phyloP scores from a whole-genome alignment of 2,113 vertebrate genomes.

The Chlorodrepanis virens region DNA sequence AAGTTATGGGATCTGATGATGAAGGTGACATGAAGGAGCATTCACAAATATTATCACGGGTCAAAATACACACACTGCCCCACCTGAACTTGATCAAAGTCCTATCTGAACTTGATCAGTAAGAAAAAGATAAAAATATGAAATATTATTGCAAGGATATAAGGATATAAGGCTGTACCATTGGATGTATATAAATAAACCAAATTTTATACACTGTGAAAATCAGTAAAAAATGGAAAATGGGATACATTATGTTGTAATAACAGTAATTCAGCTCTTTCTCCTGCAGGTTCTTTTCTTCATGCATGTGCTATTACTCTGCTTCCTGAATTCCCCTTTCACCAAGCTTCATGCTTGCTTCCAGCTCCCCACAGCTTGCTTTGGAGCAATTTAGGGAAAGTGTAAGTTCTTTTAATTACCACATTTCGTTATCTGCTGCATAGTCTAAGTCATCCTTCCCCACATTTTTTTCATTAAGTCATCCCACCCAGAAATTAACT shows the following conservation, averaged over 20 bases:
- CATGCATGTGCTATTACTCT: neutral
- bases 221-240: neutral
- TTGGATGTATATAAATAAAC: neutral
- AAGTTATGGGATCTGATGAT: neutral
- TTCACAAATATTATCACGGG: neutral
- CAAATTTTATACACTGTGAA: neutral
- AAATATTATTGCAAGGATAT: neutral
- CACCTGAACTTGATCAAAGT: neutral
- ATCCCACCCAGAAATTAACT: neutral
- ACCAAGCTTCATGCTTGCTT: neutral
- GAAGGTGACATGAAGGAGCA: neutral
- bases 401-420: neutral
- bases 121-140: neutral
- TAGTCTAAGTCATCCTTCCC: neutral
- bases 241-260: neutral
- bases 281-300: neutral
- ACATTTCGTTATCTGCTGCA: neutral
- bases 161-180: neutral
- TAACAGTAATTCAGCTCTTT: neutral
- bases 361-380: neutral
- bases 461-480: neutral
- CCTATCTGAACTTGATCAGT: neutral
- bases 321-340: neutral
- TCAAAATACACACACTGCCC: neutral
- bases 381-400: neutral